Conservation (phyloP, 2,888 invertebrate genomes). For the Sminthurinus aureus region DNA sequence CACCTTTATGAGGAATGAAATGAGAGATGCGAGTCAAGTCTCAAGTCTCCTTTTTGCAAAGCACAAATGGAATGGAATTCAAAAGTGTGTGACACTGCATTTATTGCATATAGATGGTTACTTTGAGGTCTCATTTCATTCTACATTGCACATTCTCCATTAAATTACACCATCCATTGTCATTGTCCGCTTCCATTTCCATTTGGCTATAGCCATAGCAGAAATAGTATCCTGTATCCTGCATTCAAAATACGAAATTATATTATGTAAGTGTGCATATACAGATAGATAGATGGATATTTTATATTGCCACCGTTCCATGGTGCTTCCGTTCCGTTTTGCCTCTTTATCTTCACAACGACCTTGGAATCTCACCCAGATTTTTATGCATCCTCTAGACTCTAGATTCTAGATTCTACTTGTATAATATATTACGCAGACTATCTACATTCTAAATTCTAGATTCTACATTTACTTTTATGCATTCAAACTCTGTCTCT, state of each 20-base stretch:
- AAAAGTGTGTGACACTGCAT: not conserved
- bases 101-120: not conserved
- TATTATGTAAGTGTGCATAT: not conserved
- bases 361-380: conserved; percentile 13
- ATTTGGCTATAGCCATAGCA: not conserved
- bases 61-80: not conserved
- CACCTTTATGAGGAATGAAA: conserved; percentile 10
- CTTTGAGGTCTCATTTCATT: not conserved
- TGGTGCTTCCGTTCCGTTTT: conserved; percentile 11
- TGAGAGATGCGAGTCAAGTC: not conserved
- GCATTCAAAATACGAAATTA: not conserved
- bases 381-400: not conserved
- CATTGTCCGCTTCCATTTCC: not conserved
- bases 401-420: too few species aligned
- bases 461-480: too few species aligned
- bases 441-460: too few species aligned
- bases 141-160: not conserved
- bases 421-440: too few species aligned
- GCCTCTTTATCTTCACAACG: too few species aligned
- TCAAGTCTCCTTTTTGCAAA: not conserved
- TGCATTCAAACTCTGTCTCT: too few species aligned
- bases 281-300: not conserved
- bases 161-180: not conserved
- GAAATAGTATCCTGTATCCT: not conserved
- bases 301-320: conserved; percentile 30